Evolutionary conservation across 2,888 invertebrate species (phyloP).

Genomic region (Euplagia quadripunctaria): DNA sequence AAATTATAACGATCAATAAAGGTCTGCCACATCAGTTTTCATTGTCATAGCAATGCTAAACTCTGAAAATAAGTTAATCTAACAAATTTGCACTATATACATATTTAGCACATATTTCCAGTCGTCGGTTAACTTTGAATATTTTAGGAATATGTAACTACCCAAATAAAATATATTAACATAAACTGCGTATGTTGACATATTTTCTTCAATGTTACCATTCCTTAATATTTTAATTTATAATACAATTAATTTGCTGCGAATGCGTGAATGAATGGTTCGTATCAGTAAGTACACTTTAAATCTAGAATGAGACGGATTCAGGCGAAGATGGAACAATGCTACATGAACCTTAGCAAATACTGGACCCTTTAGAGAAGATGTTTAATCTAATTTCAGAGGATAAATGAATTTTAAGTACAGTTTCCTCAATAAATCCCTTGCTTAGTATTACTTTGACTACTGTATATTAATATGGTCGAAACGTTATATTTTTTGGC

Average conservation of each 20-base stretch:
- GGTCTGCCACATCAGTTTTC: too few relatives aligned
- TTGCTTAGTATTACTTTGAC: conserved; percentile 22
- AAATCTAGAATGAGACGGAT: neutral
- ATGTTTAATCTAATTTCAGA: neutral
- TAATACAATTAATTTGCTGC: too few relatives aligned
- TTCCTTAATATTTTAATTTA: too few relatives aligned
- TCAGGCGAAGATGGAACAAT: neutral
- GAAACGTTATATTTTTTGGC: conserved; percentile 27
- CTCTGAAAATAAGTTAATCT: neutral
- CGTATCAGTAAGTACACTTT: neutral
- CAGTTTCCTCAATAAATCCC: neutral
- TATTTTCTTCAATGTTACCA: too few relatives aligned
- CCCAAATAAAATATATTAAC: too few relatives aligned
- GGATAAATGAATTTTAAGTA: neutral
- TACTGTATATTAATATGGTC: conserved; percentile 22
- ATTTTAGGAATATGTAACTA: too few relatives aligned
- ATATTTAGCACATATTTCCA: neutral
- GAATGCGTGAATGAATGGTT: neutral
- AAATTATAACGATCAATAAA: too few relatives aligned
- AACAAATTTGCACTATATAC: neutral
- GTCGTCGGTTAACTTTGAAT: neutral
- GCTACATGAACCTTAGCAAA: neutral
- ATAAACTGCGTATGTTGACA: too few relatives aligned
- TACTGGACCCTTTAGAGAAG: neutral
- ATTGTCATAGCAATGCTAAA: neutral